Percentiles rank a stretch among this genome's conserved stretches.
phyloP scores from a whole-genome alignment of 2,797 vertebrate genomes.

The Hozukius guyotensis region DNA sequence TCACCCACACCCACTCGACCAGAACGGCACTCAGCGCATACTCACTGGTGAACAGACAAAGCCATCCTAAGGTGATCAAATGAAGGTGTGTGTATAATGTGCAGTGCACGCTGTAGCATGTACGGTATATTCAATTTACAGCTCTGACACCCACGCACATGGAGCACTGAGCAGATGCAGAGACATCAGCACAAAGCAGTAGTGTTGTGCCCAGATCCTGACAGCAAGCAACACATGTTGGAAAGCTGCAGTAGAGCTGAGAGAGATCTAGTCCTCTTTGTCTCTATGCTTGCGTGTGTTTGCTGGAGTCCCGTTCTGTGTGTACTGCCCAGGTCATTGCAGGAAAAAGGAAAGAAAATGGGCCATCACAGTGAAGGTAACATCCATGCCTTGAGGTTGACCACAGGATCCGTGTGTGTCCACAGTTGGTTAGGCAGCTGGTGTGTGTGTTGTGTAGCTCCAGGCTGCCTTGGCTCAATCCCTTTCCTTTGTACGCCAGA shows the following conservation, averaged over 20 bases:
- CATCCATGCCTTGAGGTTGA: slow-evolving; percentile 67
- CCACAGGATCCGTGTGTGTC: slow-evolving; percentile 59
- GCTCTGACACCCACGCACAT: slow-evolving; percentile 55
- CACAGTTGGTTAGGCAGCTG: slow-evolving; percentile 69
- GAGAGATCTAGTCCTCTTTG: background rate
- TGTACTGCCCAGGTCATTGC: background rate
- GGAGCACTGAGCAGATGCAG: slow-evolving; percentile 54
- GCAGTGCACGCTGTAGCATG: slow-evolving; percentile 33
- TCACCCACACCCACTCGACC: slow-evolving; percentile 67
- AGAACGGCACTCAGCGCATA: slow-evolving; percentile 49
- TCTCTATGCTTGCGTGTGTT: background rate
- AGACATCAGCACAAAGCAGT: slow-evolving; percentile 51
- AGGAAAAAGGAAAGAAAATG: slow-evolving; percentile 35
- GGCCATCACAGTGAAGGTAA: slow-evolving; percentile 56
- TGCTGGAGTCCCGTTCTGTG: background rate
- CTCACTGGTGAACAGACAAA: slow-evolving; percentile 51
- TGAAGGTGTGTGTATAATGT: slow-evolving; percentile 23
- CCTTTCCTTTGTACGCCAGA: slow-evolving; percentile 42
- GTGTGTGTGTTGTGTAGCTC: slow-evolving; percentile 66
- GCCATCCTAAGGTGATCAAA: slow-evolving; percentile 56
- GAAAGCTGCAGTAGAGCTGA: slow-evolving; percentile 20
- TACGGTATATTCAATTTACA: slow-evolving; percentile 56
- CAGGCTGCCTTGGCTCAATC: slow-evolving; percentile 57
- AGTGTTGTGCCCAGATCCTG: slow-evolving; percentile 26
- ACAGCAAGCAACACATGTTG: slow-evolving; percentile 27